phyloP scores from a whole-genome alignment of 2,888 invertebrate genomes.

The Coronaproctus castanopsis region DNA sequence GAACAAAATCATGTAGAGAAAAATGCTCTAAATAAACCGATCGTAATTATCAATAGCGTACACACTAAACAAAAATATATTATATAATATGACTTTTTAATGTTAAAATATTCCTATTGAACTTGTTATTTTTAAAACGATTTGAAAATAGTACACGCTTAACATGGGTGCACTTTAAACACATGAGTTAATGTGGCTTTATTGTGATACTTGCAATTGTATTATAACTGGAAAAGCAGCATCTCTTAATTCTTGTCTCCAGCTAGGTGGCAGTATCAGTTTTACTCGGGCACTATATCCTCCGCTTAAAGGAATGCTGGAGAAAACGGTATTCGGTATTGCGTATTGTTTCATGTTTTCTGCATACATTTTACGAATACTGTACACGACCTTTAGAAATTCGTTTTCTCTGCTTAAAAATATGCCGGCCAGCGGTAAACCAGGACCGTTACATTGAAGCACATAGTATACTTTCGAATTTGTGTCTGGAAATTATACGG shows the following conservation, averaged over 20 bases:
- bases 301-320: constrained; percentile 23
- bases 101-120: too few relatives aligned
- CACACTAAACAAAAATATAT: too few relatives aligned
- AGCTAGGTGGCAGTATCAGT: constrained; percentile 58
- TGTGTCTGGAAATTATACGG: neutral
- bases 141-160: too few relatives aligned
- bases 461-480: constrained; percentile 35
- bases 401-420: constrained; percentile 56
- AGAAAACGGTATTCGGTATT: constrained; percentile 7
- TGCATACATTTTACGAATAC: constrained; percentile 29
- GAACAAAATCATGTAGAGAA: too few relatives aligned
- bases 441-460: constrained; percentile 78
- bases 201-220: constrained; percentile 58
- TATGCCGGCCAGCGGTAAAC: constrained; percentile 61
- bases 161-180: too few relatives aligned
- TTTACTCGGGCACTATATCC: constrained; percentile 53
- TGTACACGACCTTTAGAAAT: constrained; percentile 55
- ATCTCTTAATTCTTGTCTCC: constrained; percentile 65
- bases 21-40: too few relatives aligned
- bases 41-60: too few relatives aligned
- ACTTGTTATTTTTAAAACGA: too few relatives aligned
- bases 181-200: too few relatives aligned
- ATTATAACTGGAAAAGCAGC: constrained; percentile 63
- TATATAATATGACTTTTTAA: too few relatives aligned
- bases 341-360: constrained; percentile 19